These are phyloP conservation scores for Esperia sulphurella DNA, from an alignment of 2,888 invertebrate species.

Conservation along the genomic window DNA sequence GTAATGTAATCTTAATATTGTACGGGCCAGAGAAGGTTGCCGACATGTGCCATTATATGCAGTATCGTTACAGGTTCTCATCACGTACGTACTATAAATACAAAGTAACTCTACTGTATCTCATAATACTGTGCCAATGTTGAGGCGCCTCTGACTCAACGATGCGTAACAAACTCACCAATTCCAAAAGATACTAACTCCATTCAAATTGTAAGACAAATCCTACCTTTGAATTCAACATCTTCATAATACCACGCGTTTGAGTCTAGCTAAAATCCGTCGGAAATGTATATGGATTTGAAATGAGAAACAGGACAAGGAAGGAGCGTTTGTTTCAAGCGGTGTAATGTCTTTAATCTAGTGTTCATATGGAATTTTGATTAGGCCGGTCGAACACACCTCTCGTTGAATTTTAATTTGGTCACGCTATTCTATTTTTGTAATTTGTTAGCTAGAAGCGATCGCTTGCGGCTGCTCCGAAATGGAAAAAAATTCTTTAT, in stretches of 20 bases:
- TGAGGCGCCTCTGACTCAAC: conserved; percentile 10
- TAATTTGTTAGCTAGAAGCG: neutral
- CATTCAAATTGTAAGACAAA: neutral
- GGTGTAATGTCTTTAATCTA: neutral
- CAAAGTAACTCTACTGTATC: too few species aligned
- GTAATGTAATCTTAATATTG: too few species aligned
- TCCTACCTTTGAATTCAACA: too few species aligned
- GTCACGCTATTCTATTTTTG: conserved; percentile 10
- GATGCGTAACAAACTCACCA: neutral
- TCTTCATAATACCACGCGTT: too few species aligned
- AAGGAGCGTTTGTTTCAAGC: neutral
- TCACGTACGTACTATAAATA: too few species aligned
- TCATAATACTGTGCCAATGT: too few species aligned
- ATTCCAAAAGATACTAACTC: neutral
- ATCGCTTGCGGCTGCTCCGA: neutral
- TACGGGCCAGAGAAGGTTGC: too few species aligned
- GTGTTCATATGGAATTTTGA: conserved; percentile 11
- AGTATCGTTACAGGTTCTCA: too few species aligned
- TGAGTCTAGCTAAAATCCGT: neutral
- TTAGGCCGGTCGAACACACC: conserved; percentile 12
- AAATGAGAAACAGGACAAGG: neutral
- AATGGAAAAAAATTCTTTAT: too few species aligned
- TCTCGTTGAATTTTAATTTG: conserved; percentile 17
- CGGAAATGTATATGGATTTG: neutral
- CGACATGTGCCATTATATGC: too few species aligned